Conservation (phyloP, 2,888 invertebrate genomes). For the Drosophila picticornis region DNA sequence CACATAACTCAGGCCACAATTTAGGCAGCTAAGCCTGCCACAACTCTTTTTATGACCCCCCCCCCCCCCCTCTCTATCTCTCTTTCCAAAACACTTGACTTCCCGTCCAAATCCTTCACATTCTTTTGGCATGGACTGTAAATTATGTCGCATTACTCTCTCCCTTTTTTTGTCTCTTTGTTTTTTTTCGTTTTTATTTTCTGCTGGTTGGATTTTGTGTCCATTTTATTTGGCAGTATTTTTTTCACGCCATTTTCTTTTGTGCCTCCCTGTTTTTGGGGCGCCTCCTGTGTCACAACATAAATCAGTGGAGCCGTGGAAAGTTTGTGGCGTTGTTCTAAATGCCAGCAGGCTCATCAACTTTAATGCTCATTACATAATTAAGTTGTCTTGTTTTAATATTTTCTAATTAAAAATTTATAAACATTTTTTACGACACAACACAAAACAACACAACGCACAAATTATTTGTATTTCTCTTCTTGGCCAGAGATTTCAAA, state of each 20-base stretch:
- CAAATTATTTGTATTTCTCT: neutral
- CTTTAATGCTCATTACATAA: constrained; percentile 70
- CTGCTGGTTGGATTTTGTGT: neutral
- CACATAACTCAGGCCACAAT: constrained; percentile 71
- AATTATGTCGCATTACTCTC: constrained; percentile 71
- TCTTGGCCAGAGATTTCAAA: constrained; percentile 11
- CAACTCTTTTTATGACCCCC: constrained; percentile 43
- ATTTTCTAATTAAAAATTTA: constrained; percentile 71
- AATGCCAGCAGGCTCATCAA: constrained; percentile 37
- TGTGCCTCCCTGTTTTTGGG: constrained; percentile 10
- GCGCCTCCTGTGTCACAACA: constrained; percentile 39
- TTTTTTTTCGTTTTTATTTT: neutral
- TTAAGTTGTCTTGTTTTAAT: constrained; percentile 69
- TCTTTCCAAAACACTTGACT: constrained; percentile 23
- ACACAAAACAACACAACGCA: constrained; percentile 21
- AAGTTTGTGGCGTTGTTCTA: constrained; percentile 15
- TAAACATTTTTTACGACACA: constrained; percentile 54
- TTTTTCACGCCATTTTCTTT: constrained; percentile 58
- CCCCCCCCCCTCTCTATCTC: constrained; percentile 6
- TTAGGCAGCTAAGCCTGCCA: constrained; percentile 45
- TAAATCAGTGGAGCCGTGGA: constrained; percentile 58
- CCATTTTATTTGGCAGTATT: constrained; percentile 39
- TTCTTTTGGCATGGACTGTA: constrained; percentile 49
- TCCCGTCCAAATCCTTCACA: constrained; percentile 20
- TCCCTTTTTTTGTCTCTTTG: neutral